phyloP scores from a whole-genome alignment of 2,113 vertebrate species.

The Stigmatopora nigra region DNA sequence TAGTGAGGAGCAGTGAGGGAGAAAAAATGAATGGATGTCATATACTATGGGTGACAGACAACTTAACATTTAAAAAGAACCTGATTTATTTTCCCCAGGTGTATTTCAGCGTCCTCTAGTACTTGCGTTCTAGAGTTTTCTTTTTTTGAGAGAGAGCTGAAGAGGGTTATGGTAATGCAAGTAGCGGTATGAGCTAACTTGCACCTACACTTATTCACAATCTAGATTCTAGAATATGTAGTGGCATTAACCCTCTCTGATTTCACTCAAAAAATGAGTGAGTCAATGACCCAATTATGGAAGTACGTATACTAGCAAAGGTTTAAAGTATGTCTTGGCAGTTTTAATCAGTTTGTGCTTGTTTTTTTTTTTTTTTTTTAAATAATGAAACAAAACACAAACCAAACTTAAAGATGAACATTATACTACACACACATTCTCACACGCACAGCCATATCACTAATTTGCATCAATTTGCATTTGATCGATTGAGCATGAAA shows the following conservation, averaged over 20 bases:
- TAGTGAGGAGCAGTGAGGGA: background rate
- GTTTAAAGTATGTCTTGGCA: slow-evolving; percentile 21
- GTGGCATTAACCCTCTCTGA: slow-evolving; percentile 1
- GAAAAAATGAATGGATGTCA: background rate
- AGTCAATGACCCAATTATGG: slow-evolving; percentile 1
- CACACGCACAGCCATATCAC: slow-evolving; percentile 10
- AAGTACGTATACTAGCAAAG: slow-evolving; percentile 11
- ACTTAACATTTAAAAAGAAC: background rate
- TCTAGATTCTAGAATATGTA: background rate
- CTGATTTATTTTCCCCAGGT: background rate
- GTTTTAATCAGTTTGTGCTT: slow-evolving; percentile 49
- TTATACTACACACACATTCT: slow-evolving; percentile 5
- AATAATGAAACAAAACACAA: slow-evolving; percentile 26
- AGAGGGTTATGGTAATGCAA: background rate
- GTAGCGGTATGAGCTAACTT: background rate
- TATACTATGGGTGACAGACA: background rate
- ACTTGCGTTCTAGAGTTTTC: too few relatives aligned
- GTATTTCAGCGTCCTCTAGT: background rate
- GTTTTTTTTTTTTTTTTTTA: slow-evolving; percentile 26
- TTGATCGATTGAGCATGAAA: slow-evolving; percentile 30
- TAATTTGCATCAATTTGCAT: slow-evolving; percentile 14
- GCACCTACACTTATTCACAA: background rate
- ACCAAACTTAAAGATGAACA: slow-evolving; percentile 14
- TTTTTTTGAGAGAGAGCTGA: background rate
- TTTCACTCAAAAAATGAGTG: background rate